Percentiles rank a stretch among this genome's conserved stretches.
Conservation (phyloP, 2,113 vertebrate species). For the Cyphomyrus plagiostoma region DNA sequence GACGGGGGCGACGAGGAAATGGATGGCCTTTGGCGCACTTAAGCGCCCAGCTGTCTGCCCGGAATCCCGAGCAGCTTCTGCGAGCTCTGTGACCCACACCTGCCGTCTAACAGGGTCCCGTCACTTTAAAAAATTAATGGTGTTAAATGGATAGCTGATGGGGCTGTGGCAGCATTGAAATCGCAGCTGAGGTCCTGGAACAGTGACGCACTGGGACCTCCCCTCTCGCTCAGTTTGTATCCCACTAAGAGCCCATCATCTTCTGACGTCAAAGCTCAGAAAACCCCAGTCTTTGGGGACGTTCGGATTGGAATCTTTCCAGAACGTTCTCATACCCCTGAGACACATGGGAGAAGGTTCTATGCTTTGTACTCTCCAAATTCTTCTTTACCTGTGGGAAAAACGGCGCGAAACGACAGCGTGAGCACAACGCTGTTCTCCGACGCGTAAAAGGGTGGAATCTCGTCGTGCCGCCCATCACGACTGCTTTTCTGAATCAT, state of each 20-base stretch:
- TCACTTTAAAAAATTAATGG: not conserved
- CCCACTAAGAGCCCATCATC: not conserved
- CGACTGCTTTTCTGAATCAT: not conserved
- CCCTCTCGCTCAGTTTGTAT: not conserved
- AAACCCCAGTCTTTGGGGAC: not conserved
- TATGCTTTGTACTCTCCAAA: not conserved
- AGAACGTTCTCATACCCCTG: not conserved
- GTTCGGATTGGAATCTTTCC: not conserved
- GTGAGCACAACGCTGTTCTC: not conserved
- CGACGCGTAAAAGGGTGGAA: not conserved
- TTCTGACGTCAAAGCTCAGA: not conserved
- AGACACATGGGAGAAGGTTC: not conserved
- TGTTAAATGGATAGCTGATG: not conserved
- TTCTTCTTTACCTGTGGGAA: not conserved
- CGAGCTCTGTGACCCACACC: not conserved
- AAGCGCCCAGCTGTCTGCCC: not conserved
- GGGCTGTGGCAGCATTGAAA: not conserved
- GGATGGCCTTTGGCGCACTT: not conserved
- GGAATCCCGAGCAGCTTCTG: conserved; percentile 23
- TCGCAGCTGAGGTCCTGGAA: not conserved
- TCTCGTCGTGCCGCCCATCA: not conserved
- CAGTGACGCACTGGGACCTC: not conserved
- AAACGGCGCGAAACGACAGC: not conserved
- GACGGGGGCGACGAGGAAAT: not conserved
- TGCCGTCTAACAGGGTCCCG: not conserved